Conservation (phyloP, 2,797 vertebrate species). For the Falco berigora region DNA sequence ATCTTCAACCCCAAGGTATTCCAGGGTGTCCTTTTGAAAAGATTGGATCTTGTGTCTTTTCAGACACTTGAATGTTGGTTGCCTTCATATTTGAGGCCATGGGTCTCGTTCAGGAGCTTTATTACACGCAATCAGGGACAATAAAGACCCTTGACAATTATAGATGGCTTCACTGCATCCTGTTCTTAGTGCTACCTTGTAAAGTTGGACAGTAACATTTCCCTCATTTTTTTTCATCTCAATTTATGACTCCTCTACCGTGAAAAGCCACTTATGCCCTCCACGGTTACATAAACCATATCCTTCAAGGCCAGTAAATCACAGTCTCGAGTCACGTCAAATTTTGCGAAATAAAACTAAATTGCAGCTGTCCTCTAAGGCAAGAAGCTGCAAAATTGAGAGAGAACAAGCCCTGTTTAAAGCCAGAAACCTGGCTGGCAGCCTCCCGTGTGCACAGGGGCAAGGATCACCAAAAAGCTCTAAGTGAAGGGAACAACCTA, state of each 20-base stretch:
- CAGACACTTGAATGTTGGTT: neutral
- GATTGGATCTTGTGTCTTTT: conserved; percentile 51
- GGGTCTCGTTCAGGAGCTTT: neutral
- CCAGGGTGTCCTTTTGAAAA: neutral
- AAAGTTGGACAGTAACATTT: conserved; percentile 14
- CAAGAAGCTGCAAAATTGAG: neutral
- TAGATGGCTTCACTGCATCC: conserved; percentile 2
- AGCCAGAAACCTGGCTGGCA: neutral
- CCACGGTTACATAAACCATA: neutral
- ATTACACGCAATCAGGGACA: neutral
- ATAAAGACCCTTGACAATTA: conserved; percentile 42
- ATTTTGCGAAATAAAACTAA: conserved; percentile 44
- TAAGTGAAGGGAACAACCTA: neutral
- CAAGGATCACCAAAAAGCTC: neutral
- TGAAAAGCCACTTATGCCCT: conserved; percentile 29
- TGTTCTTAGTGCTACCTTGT: conserved; percentile 17
- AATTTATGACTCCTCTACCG: conserved; percentile 33
- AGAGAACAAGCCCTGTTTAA: neutral
- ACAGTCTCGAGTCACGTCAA: conserved; percentile 1
- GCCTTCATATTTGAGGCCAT: neutral
- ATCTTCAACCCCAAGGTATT: rapidly evolving
- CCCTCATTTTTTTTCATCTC: conserved; percentile 34
- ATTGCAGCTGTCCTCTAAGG: neutral
- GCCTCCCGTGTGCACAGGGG: rapidly evolving
- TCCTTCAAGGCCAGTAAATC: conserved; percentile 53